These are phyloP conservation scores for Apamea sordens DNA, from an alignment of 2,888 invertebrate species.

Conservation along the genomic window DNA sequence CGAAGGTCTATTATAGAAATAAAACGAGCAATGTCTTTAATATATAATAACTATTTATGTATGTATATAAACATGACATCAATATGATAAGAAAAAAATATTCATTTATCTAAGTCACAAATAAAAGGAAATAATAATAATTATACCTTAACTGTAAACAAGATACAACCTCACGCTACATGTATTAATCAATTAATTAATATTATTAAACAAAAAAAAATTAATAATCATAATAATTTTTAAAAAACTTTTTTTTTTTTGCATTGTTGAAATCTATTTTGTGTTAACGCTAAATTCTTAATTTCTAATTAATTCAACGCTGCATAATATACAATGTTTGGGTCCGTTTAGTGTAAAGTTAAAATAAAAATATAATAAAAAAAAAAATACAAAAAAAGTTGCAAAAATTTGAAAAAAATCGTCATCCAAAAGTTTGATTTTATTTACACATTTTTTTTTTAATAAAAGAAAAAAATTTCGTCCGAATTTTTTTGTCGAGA, in stretches of 20 bases:
- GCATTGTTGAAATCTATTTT: slow-evolving; percentile 77
- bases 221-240: slow-evolving; percentile 73
- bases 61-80: slow-evolving; percentile 90
- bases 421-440: slow-evolving; percentile 76
- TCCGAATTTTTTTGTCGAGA: slow-evolving; percentile 76
- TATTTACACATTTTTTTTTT: slow-evolving; percentile 80
- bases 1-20: slow-evolving; percentile 70
- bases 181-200: slow-evolving; percentile 74
- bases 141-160: slow-evolving; percentile 81
- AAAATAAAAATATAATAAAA: too few relatives aligned
- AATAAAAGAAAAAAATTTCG: slow-evolving; percentile 33
- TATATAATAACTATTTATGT: slow-evolving; percentile 91
- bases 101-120: slow-evolving; percentile 88
- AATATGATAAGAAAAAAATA: slow-evolving; percentile 85
- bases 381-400: slow-evolving; percentile 35
- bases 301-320: slow-evolving; percentile 78
- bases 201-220: slow-evolving; percentile 65
- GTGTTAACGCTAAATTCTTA: slow-evolving; percentile 79
- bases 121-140: slow-evolving; percentile 78
- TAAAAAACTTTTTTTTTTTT: slow-evolving; percentile 69
- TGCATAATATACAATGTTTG: slow-evolving; percentile 84
- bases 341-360: slow-evolving; percentile 78
- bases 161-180: slow-evolving; percentile 89
- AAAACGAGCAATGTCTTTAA: slow-evolving; percentile 84
- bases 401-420: slow-evolving; percentile 42